phyloP scores from a whole-genome alignment of 1,140 invertebrate genomes.

The Batillaria attramentaria region DNA sequence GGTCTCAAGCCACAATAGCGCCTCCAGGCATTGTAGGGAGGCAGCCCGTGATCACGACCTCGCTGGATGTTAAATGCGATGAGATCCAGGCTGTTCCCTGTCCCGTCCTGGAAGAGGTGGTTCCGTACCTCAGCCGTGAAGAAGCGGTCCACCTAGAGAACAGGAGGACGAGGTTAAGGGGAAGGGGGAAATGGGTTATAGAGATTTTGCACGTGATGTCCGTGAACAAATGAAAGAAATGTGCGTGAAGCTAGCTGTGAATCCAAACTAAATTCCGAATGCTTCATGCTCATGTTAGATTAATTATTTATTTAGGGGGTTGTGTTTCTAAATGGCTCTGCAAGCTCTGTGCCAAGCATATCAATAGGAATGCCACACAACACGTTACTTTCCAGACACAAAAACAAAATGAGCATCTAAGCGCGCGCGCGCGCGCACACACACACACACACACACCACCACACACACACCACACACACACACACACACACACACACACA shows the following conservation, averaged over 20 bases:
- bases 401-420: background rate
- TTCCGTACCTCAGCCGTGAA: slow-evolving; percentile 94
- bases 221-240: too few species aligned
- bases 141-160: slow-evolving; percentile 81
- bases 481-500: background rate
- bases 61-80: slow-evolving; percentile 74
- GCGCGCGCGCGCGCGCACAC: background rate
- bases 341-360: background rate
- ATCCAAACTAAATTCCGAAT: too few species aligned
- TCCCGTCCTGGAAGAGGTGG: slow-evolving; percentile 80
- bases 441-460: background rate
- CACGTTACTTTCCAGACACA: too few species aligned
- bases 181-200: too few species aligned
- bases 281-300: too few species aligned
- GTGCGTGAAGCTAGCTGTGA: too few species aligned
- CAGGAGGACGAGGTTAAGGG: too few species aligned
- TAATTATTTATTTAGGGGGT: too few species aligned
- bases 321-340: too few species aligned
- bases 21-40: slow-evolving; percentile 62
- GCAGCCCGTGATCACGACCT: slow-evolving; percentile 88
- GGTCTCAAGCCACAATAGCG: slow-evolving; percentile 33
- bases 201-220: too few species aligned
- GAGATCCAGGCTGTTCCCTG: slow-evolving; percentile 32
- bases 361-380: background rate
- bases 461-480: background rate